Evolutionary conservation across 1,140 invertebrate species (phyloP).

Genomic region (Dendroctonus valens): DNA sequence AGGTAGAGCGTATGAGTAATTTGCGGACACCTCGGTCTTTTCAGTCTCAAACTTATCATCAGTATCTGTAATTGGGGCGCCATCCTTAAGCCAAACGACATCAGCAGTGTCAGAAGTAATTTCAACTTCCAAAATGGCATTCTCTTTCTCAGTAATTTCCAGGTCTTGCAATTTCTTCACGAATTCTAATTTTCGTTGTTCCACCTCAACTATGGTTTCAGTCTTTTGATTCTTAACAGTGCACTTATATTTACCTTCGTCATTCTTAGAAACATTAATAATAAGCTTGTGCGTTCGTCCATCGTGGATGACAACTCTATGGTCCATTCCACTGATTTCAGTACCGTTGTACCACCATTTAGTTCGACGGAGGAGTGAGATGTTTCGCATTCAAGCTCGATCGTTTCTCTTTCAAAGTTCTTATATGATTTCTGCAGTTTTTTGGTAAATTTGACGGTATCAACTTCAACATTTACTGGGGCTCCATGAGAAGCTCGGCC

Average conservation of each 20-base stretch:
- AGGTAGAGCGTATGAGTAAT: slow-evolving; percentile 75
- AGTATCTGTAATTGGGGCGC: slow-evolving; percentile 60
- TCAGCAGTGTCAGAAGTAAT: slow-evolving; percentile 78
- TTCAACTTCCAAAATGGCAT: slow-evolving; percentile 81
- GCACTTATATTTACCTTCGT: slow-evolving; percentile 82
- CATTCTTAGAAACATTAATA: slow-evolving; percentile 68
- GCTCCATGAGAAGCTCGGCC: slow-evolving; percentile 84
- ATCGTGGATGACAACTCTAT: slow-evolving; percentile 81
- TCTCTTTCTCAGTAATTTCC: slow-evolving; percentile 83
- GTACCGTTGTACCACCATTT: slow-evolving; percentile 82
- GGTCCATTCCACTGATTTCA: slow-evolving; percentile 83
- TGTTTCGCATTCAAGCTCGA: slow-evolving; percentile 79
- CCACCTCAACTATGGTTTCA: slow-evolving; percentile 74
- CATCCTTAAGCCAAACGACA: slow-evolving; percentile 85
- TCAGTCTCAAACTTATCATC: slow-evolving; percentile 74
- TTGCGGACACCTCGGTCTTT: slow-evolving; percentile 76
- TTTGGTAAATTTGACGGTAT: slow-evolving; percentile 76
- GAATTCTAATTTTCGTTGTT: slow-evolving; percentile 84
- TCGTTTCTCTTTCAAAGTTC: slow-evolving; percentile 71
- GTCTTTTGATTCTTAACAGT: slow-evolving; percentile 84
- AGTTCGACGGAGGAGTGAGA: slow-evolving; percentile 80
- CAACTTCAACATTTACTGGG: slow-evolving; percentile 79
- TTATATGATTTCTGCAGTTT: slow-evolving; percentile 65
- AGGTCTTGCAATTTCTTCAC: slow-evolving; percentile 80
- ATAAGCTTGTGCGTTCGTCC: slow-evolving; percentile 75